Conservation (phyloP, 23 tunicate genomes). For the Aplidium turbinatum region DNA sequence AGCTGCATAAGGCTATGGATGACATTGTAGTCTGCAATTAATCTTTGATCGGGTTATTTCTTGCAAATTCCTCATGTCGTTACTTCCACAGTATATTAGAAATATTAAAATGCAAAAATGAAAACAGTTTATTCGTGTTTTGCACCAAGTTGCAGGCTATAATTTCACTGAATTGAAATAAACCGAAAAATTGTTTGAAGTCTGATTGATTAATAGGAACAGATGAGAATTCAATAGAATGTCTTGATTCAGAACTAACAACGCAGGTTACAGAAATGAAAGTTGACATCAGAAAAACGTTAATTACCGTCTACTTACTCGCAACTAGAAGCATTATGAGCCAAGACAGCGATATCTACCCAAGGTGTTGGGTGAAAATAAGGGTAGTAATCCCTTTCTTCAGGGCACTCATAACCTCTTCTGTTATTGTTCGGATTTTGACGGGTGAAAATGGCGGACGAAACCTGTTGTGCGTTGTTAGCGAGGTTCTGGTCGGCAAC, state of each 20-base stretch:
- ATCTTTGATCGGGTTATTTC: no score
- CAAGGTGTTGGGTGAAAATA: slow-evolving; percentile 97
- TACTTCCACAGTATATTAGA: neutral
- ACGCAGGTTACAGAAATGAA: neutral
- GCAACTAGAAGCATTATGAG: slow-evolving; percentile 76
- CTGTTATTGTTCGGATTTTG: slow-evolving; percentile 65
- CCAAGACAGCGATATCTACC: slow-evolving; percentile 87
- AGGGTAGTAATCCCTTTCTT: slow-evolving; percentile 93
- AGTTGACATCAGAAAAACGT: neutral
- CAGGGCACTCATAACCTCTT: slow-evolving; percentile 88
- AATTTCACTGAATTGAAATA: neutral
- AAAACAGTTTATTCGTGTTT: no score
- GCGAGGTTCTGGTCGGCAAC: slow-evolving; percentile 75
- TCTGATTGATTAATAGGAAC: neutral
- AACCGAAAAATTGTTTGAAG: neutral
- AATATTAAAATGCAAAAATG: neutral
- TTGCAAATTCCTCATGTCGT: no score
- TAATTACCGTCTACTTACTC: slow-evolving; percentile 32
- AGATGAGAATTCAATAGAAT: neutral
- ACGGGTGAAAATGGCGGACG: slow-evolving; percentile 69
- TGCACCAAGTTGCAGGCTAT: neutral
- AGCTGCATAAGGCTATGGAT: neutral
- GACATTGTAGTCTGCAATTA: no score
- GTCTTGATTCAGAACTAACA: neutral
- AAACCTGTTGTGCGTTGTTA: slow-evolving; percentile 34